Evolutionary conservation across 53 echinoderm and acorn worm species (phyloP), one percentile per base, ranked within the genome.

Genomic region (Temnopleurus reevesii): DNA sequence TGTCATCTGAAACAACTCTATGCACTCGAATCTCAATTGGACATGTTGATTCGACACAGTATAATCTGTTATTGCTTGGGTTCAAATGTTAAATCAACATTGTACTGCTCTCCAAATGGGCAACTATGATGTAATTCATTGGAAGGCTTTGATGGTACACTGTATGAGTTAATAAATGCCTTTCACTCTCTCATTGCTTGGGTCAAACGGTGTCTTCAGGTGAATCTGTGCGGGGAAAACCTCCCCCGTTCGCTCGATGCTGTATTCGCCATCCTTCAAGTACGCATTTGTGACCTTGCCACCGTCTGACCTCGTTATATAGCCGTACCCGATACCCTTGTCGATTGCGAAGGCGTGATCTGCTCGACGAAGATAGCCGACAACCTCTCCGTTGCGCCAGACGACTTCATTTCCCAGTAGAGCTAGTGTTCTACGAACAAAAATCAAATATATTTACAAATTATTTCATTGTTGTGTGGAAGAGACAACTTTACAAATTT

Each of bases 121-220:
- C n/a, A n/a, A n/a, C n/a, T n/a, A n/a, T n/a, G n/a, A n/a, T n/a
- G n/a, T n/a, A n/a, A n/a, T n/a, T n/a, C n/a, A n/a, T n/a, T n/a
- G n/a, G n/a, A n/a, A n/a, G n/a, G 9, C 53, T 53, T 53, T 17
- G 53, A 17, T 9, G 53, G 53, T 19, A 7, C 60, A 60, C 23
- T 19, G 13, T 21, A 7, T 7, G 13, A 60, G n/a, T 53, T 83
- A n/a, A 55, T 97, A 97, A 23, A 92, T 81, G 21, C 97, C 97
- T 86, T 95, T 92, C 0, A 97, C 44, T 46, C 95, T 82, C 8
- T 93, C 89, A 84, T 97, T 94, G 61, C 84, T 89, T 4, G 97
- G 95, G 76, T 97, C 97, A 90, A 97, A 97, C 0, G 95, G 97
- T 7, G 91, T 90, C 71, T 94, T 97, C 55, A 97, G 58, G 59